Evolutionary conservation across 1,140 invertebrate species (phyloP), one percentile per base, ranked within the genome.

Genomic region (Holcopasites calliopsidis): DNA sequence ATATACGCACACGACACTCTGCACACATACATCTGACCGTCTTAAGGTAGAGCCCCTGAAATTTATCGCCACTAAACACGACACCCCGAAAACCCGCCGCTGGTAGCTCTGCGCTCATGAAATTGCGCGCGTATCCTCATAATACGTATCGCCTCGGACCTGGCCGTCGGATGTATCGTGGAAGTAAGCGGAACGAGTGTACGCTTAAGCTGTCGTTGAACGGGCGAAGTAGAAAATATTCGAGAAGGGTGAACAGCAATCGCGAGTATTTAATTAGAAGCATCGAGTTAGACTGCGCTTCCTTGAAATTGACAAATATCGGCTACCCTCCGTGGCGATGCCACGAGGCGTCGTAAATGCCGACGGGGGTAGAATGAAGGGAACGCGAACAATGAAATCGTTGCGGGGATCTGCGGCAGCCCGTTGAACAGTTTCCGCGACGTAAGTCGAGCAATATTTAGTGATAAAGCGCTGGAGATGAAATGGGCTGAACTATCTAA

Each of bases 21-120:
- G 8, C 44, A 31, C n/a, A 60, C 55, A 57, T 66, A 58, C 35
- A 75, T 60, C 10, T n/a, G 61, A 38, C 42, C 66, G 78, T 83
- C 81, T 76, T 76, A 79, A 64, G 70, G 60, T 64, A 83, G 70
- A 77, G 66, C 79, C n/a, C 66, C 31, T 50, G 73, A 81, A 86
- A 86, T 86, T 86, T 85, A 86, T 83, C 62, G 78, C 69, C 57
- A 81, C 76, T 86, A 79, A 85, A 85, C 78, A 74, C 68, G 81
- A 80, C 75, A 83, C 69, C 47, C 62, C 44, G 80, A 54, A 80
- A 83, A 77, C 60, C 71, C 58, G 54, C 44, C 18, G 47, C 47
- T 11, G n/a, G 44, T 33, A 55, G 44, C 70, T 57, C 44, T 47
- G 44, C 44, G 58, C 55, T 80, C 57, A 50, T 68, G 75, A 83